A percentile compares a stretch with the other conserved stretches of the same genome.
phyloP scores from a whole-genome alignment of 2,797 vertebrate species.

The Mormyrus hasselquistii region DNA sequence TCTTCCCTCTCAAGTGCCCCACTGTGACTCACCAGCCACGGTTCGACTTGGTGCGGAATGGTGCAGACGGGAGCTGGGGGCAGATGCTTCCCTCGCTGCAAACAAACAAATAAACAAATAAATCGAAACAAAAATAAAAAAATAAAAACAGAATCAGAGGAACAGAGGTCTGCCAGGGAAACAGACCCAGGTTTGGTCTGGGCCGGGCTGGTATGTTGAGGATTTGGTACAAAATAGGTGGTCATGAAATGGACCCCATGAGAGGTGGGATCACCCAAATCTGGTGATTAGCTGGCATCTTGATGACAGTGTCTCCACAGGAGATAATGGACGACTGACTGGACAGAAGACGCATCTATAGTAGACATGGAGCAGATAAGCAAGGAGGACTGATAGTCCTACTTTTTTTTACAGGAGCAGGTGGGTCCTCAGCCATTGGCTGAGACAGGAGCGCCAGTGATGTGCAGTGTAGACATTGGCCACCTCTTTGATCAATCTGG shows the following conservation, averaged over 20 bases:
- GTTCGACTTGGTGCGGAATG: neutral
- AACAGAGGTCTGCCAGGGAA: neutral
- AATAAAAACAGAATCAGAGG: neutral
- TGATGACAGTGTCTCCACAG: neutral
- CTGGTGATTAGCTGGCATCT: neutral
- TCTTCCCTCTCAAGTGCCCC: slow-evolving; percentile 16
- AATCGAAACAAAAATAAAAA: neutral
- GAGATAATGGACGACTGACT: neutral
- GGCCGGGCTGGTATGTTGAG: neutral
- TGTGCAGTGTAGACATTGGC: neutral
- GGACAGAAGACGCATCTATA: neutral
- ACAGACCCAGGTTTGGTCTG: neutral
- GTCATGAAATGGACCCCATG: neutral
- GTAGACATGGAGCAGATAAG: neutral
- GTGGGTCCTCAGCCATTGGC: neutral
- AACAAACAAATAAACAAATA: neutral
- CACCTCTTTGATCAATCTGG: neutral
- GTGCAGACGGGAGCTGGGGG: neutral
- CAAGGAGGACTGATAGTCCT: neutral
- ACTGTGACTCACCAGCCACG: slow-evolving; percentile 20
- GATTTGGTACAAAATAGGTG: neutral
- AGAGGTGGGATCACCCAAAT: neutral
- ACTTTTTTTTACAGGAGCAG: neutral
- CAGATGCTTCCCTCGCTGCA: neutral
- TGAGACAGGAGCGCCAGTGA: neutral